phyloP scores from a whole-genome alignment of 2,888 invertebrate species.

The Ennomos fuscantarius region DNA sequence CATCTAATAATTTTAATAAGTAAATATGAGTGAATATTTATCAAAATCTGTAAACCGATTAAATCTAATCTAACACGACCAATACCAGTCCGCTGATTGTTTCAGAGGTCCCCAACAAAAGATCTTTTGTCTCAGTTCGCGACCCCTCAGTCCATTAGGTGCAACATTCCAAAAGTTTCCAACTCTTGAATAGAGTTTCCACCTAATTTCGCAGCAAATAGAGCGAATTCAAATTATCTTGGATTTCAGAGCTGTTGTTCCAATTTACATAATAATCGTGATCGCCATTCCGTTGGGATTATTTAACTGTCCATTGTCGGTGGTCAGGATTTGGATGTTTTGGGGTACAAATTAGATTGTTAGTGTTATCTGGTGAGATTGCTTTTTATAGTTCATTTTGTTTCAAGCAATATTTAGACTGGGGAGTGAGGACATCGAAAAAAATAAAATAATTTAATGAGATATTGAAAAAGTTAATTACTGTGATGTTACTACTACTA shows the following conservation, averaged over 20 bases:
- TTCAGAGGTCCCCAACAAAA: slow-evolving; percentile 48
- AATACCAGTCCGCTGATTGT: slow-evolving; percentile 55
- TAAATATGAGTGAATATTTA: too few species aligned
- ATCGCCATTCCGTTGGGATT: slow-evolving; percentile 10
- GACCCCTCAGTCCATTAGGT: slow-evolving; percentile 61
- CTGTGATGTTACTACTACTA: too few species aligned
- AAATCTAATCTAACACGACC: slow-evolving; percentile 50
- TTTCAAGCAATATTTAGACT: too few species aligned
- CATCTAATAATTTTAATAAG: too few species aligned
- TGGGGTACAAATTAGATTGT: neutral
- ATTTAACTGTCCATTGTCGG: slow-evolving; percentile 7
- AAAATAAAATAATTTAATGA: too few species aligned
- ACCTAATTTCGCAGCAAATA: slow-evolving; percentile 71
- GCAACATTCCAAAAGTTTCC: slow-evolving; percentile 64
- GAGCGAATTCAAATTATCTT: slow-evolving; percentile 47
- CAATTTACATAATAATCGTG: slow-evolving; percentile 34
- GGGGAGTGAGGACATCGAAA: too few species aligned
- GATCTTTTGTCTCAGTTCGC: slow-evolving; percentile 59
- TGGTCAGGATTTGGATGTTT: slow-evolving; percentile 13
- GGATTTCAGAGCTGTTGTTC: slow-evolving; percentile 22
- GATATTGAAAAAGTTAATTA: too few species aligned
- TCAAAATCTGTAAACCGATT: slow-evolving; percentile 19
- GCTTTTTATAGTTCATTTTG: too few species aligned
- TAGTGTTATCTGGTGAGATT: too few species aligned
- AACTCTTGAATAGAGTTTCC: slow-evolving; percentile 70